Percentiles rank a stretch among this genome's conserved stretches.
Conservation (phyloP, 2,113 vertebrate genomes). For the Percopsis transmontana region DNA sequence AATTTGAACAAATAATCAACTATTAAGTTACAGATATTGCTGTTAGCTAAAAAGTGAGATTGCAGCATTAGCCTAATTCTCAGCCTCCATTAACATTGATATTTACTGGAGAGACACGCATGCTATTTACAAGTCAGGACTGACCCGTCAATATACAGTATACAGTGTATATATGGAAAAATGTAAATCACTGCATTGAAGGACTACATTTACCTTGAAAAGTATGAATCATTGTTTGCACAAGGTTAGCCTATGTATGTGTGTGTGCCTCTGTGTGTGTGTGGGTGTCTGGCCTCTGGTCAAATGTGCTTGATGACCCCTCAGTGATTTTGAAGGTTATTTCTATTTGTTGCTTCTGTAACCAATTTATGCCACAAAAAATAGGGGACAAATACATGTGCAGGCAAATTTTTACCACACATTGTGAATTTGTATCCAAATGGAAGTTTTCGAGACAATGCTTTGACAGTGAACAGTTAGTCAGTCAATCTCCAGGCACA, state of each 20-base stretch:
- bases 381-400: neutral
- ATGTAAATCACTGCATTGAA: too few species aligned
- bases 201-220: too few species aligned
- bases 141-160: too few species aligned
- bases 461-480: neutral
- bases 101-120: too few species aligned
- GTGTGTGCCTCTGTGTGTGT: slow-evolving; percentile 5
- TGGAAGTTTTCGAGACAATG: too few species aligned
- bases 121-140: too few species aligned
- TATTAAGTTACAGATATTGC: too few species aligned
- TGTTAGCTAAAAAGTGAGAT: too few species aligned
- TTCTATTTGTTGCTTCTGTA: neutral
- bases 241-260: neutral
- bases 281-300: neutral
- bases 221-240: neutral
- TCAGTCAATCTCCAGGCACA: neutral
- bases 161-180: too few species aligned
- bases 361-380: neutral
- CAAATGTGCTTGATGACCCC: neutral
- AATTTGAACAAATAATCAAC: too few species aligned
- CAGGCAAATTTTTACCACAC: neutral
- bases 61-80: too few species aligned
- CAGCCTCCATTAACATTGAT: too few species aligned
- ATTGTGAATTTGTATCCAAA: neutral
- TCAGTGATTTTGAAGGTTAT: neutral